phyloP scores from a whole-genome alignment of 2,797 vertebrate genomes.

The Oreortyx pictus region DNA sequence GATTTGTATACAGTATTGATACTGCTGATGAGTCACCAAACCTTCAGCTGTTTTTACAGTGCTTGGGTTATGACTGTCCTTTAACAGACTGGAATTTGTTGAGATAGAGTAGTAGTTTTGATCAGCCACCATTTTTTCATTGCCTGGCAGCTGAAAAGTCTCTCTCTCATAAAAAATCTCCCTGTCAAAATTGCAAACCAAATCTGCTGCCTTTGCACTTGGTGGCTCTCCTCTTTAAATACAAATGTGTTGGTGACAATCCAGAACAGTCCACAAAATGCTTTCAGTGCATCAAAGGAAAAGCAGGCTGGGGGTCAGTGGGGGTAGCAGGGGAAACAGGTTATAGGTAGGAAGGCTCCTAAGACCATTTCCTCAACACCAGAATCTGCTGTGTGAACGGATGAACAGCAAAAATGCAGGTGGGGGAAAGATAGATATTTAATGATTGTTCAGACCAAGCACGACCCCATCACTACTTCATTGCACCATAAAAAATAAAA shows the following conservation, averaged over 20 bases:
- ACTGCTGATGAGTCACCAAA: not conserved
- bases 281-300: not conserved
- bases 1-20: not conserved
- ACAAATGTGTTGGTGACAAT: not conserved
- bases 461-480: fast-evolving
- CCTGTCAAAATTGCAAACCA: not conserved
- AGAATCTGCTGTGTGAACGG: not conserved
- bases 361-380: not conserved
- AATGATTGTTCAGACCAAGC: not conserved
- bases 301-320: not conserved
- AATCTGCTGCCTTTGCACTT: not conserved
- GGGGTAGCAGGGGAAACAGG: not conserved
- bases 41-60: not conserved
- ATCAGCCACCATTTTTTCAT: not conserved
- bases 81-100: not conserved
- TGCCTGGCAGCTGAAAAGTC: not conserved
- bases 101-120: not conserved
- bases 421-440: not conserved
- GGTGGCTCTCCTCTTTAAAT: not conserved
- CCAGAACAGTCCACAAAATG: not conserved
- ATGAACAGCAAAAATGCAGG: not conserved
- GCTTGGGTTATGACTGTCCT: not conserved
- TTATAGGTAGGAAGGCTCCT: not conserved
- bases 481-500: not conserved
- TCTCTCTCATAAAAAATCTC: not conserved